Conservation (phyloP, 2,113 vertebrate species). For the Mungos mungo region DNA sequence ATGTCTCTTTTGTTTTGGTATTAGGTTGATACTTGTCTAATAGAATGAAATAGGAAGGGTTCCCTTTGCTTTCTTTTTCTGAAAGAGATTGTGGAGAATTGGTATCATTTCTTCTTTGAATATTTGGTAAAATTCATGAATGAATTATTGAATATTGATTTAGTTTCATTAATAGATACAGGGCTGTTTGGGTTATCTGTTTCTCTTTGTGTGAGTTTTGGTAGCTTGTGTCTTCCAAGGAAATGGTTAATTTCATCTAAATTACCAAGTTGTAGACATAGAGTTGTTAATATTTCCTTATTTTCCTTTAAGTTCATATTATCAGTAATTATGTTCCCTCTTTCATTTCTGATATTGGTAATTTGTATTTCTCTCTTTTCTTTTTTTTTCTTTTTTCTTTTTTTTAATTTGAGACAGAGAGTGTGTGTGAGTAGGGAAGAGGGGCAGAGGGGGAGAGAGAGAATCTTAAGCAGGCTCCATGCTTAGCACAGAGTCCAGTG, state of each 20-base stretch:
- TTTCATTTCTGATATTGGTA: slow-evolving; percentile 21
- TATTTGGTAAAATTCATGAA: background rate
- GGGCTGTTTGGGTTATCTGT: background rate
- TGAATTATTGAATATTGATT: background rate
- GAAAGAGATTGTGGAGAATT: background rate
- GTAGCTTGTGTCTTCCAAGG: background rate
- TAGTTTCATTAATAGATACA: background rate
- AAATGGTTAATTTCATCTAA: background rate
- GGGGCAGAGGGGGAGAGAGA: no score
- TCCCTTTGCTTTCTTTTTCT: background rate
- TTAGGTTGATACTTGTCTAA: background rate
- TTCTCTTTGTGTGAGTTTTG: background rate
- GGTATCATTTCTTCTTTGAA: background rate
- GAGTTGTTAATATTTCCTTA: background rate
- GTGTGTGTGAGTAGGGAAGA: no score
- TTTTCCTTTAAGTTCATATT: background rate
- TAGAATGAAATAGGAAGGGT: background rate
- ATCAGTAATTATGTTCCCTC: background rate
- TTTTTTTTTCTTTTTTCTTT: background rate
- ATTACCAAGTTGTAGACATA: background rate
- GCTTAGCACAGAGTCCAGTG: no score
- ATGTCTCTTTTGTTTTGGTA: background rate
- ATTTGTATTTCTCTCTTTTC: background rate
- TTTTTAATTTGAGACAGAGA: no score
- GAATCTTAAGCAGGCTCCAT: no score